Evolutionary conservation across 2,797 vertebrate species (phyloP).

Genomic region (Dermochelys coriacea): DNA sequence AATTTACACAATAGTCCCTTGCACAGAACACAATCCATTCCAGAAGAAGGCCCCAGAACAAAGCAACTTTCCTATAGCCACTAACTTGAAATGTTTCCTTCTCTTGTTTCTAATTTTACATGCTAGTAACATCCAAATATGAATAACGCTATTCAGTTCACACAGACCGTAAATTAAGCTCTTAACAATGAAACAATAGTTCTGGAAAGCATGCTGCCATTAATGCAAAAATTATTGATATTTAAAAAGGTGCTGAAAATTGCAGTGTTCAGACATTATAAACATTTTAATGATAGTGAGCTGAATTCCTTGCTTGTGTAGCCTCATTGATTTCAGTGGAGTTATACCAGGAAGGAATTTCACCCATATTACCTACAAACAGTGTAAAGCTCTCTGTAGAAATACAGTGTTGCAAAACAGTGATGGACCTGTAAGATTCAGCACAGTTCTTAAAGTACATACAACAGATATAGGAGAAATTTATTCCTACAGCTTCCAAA

Average conservation of each 20-base stretch:
- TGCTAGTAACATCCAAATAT: no score
- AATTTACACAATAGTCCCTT: not conserved
- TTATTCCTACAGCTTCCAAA: no score
- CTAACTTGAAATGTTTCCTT: not conserved
- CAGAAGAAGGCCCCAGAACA: not conserved
- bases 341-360: not conserved
- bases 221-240: not conserved
- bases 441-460: no score
- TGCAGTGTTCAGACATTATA: not conserved
- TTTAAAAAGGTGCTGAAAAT: not conserved
- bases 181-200: not conserved
- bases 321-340: not conserved
- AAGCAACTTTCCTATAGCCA: not conserved
- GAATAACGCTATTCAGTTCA: not conserved
- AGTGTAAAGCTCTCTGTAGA: not conserved
- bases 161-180: not conserved
- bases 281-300: not conserved
- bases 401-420: no score
- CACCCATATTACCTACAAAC: not conserved
- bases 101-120: not conserved
- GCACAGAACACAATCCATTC: not conserved
- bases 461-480: no score
- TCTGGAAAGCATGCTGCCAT: not conserved
- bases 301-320: not conserved
- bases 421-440: no score